Conservation (phyloP, 2,797 vertebrate genomes). For the Lutjanus campechanus region DNA sequence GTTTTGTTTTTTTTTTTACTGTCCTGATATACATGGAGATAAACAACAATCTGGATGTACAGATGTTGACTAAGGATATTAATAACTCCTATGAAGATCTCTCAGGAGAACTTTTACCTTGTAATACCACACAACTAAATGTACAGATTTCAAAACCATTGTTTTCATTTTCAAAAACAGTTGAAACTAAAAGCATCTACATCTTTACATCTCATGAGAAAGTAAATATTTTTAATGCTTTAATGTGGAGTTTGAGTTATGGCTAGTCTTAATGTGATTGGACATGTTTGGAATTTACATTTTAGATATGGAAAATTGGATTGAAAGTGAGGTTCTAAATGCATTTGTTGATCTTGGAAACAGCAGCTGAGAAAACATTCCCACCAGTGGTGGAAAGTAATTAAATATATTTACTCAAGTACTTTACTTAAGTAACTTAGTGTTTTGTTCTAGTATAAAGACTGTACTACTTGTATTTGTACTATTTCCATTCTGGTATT, state of each 20-base stretch:
- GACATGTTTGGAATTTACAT: not conserved
- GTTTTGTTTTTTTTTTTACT: not conserved
- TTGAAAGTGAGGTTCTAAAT: not conserved
- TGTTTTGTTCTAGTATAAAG: too few relatives aligned
- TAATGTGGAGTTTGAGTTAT: not conserved
- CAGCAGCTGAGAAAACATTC: not conserved
- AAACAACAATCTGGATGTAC: not conserved
- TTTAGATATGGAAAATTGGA: not conserved
- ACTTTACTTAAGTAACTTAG: too few relatives aligned
- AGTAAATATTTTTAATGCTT: not conserved
- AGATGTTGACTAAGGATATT: not conserved
- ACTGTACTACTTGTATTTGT: too few relatives aligned
- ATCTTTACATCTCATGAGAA: not conserved
- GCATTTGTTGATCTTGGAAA: not conserved
- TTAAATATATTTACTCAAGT: too few relatives aligned
- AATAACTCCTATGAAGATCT: not conserved
- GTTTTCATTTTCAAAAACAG: not conserved
- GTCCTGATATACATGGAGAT: not conserved
- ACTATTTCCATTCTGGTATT: too few relatives aligned
- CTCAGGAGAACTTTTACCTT: not conserved
- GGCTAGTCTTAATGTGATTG: not conserved
- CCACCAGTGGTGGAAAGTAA: not conserved
- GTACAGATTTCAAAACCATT: not conserved
- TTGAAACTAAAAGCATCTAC: not conserved
- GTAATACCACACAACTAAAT: not conserved